A percentile compares a stretch with the other conserved stretches of the same genome.
Conservation (phyloP, 2,888 invertebrate genomes). For the Ornithoptera priamus region DNA sequence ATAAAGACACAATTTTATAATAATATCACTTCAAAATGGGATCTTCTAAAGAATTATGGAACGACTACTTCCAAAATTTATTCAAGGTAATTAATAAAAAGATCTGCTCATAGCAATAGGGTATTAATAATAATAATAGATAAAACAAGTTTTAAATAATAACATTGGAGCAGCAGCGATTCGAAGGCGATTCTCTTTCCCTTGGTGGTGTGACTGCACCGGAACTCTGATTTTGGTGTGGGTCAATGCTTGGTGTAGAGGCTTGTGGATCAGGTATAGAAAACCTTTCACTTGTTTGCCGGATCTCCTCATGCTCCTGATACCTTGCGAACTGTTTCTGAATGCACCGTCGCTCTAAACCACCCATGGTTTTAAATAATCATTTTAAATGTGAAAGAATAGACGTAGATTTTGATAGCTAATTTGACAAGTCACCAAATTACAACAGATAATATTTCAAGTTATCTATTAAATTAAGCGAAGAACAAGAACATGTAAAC, state of each 20-base stretch:
- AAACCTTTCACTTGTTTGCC: not conserved
- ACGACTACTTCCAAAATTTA: not conserved
- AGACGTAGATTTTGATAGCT: not conserved
- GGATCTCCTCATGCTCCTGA: slow-evolving; percentile 2
- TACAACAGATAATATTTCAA: not conserved
- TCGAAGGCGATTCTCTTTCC: not conserved
- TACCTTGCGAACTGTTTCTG: slow-evolving; percentile 24
- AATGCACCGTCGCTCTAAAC: slow-evolving; percentile 17
- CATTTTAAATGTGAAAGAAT: not conserved
- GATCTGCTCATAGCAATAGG: not conserved
- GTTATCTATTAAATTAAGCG: not conserved
- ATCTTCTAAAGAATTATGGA: too few relatives aligned
- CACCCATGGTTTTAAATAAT: slow-evolving; percentile 9
- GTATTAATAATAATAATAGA: not conserved
- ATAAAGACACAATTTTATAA: too few relatives aligned
- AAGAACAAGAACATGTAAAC: too few relatives aligned
- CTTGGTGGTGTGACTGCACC: not conserved
- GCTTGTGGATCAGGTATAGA: not conserved
- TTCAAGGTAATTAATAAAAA: too few relatives aligned
- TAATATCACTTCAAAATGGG: too few relatives aligned
- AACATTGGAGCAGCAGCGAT: slow-evolving; percentile 2
- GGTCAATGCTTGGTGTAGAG: not conserved
- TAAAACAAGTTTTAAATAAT: not conserved
- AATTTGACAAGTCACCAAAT: not conserved
- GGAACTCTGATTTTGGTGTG: not conserved